Conservation (phyloP, 2,113 vertebrate species). For the Menura novaehollandiae region DNA sequence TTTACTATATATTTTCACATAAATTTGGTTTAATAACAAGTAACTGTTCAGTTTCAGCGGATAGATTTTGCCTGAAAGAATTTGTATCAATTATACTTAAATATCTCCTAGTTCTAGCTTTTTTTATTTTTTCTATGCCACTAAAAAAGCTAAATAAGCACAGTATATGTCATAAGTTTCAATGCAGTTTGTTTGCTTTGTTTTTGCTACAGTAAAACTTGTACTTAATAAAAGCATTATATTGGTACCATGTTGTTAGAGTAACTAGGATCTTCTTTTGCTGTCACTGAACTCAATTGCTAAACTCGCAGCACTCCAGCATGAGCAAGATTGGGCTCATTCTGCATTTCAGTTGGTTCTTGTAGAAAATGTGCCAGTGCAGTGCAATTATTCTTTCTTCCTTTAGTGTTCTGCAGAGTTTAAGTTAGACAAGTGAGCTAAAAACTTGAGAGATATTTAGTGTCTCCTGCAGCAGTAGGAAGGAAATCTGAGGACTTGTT, state of each 20-base stretch:
- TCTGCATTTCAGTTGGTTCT: not conserved
- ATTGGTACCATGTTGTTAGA: not conserved
- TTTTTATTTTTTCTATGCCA: not conserved
- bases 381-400: conserved; percentile 10
- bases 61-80: not conserved
- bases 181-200: not conserved
- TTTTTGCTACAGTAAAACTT: not conserved
- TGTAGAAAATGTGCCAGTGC: not conserved
- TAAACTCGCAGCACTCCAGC: not conserved
- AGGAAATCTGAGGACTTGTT: conserved; percentile 78
- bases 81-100: not conserved
- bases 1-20: not conserved
- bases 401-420: conserved; percentile 17
- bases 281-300: not conserved
- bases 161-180: not conserved
- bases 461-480: conserved; percentile 66
- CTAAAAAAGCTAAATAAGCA: not conserved
- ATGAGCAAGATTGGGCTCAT: not conserved
- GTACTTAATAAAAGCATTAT: not conserved
- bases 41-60: not conserved
- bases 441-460: conserved; percentile 34
- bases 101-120: not conserved
- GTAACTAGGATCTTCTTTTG: not conserved
- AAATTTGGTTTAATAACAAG: not conserved
- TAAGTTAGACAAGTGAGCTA: conserved; percentile 1